Evolutionary conservation across 2,888 invertebrate species (phyloP).

Genomic region (Tupiocoris notatus): DNA sequence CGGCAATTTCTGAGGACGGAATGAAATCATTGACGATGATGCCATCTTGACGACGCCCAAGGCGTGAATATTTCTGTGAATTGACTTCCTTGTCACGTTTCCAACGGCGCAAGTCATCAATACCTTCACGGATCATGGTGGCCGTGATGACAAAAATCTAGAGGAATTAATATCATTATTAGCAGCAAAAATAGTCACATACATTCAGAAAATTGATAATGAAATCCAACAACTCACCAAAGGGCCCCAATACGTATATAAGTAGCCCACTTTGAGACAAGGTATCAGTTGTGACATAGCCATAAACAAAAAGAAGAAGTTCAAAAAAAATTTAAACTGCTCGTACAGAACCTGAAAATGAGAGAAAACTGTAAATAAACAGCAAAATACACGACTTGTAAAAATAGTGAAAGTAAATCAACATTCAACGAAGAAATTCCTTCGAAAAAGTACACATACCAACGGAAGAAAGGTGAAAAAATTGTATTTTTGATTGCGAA

Average conservation of each 20-base stretch:
- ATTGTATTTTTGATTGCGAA: constrained; percentile 98
- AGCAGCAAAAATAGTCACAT: too few species aligned
- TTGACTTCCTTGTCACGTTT: constrained; percentile 96
- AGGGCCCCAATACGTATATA: constrained; percentile 99
- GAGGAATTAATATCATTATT: too few species aligned
- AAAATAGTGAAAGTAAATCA: too few species aligned
- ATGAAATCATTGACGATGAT: constrained; percentile 67
- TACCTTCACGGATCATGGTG: constrained; percentile 92
- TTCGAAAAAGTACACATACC: constrained; percentile 50
- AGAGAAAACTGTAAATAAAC: not conserved
- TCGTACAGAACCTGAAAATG: constrained; percentile 79
- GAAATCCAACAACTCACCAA: constrained; percentile 58
- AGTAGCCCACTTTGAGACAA: constrained; percentile 91
- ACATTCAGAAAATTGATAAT: too few species aligned
- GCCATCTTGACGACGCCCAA: constrained; percentile 62
- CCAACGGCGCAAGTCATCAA: constrained; percentile 91
- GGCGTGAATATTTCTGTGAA: constrained; percentile 83
- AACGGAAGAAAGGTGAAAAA: constrained; percentile 82
- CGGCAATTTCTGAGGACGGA: constrained; percentile 80
- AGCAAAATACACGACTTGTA: not conserved
- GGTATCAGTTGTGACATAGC: constrained; percentile 97
- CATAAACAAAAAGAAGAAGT: constrained; percentile 97
- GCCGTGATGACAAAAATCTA: constrained; percentile 89
- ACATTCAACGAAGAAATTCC: not conserved
- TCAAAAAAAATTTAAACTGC: constrained; percentile 98